Base-by-base conservation (phyloP, 2,797 vertebrate genomes). In the Sarcoramphus papa region DNA sequence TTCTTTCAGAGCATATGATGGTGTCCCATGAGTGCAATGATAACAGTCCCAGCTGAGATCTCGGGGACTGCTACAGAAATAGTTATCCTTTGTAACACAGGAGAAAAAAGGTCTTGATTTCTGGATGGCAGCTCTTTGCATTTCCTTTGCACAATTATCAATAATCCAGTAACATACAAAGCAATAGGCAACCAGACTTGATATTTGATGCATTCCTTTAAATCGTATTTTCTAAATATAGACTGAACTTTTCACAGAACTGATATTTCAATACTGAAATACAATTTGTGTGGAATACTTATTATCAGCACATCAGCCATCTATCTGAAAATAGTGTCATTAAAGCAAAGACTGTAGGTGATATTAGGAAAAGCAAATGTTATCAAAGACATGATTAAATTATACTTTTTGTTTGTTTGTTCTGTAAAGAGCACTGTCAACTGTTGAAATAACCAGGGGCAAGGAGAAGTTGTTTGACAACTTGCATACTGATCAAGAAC, bases 61-160 rank as follows among this genome's bases (percentile, higher is more conserved):
- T 8, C 5, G 56, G 27, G 22, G 21, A 67, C 53, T 33, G 6
- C 19, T n/a, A 12, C 27, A 67, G 19, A 24, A 86, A 70, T 8
- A 54, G 5, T 41, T 35, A 20, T 19, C 13, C 10, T 68, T 73
- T 54, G 7, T 31, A 75, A 40, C 15, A 57, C 3, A 40, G 15
- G 3, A 53, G 53, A 6, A 31, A 48, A 59, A 53, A 25, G 6
- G 3, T 23, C 53, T 73, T 18, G 13, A 5, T 5, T 47, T n/a
- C 7, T 23, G 3, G 7, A 6, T 24, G 35, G 9, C 0, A 0
- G 3, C 51, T 59, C 19, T 77, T 75, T 67, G 15, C 3, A 11
- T 62, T 69, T 69, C 5, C 14, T 88, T 88, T 80, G 22, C 25
- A 73, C 19, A 77, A 25, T 22, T 64, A 51, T 59, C 30, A 74